A percentile compares a stretch with the other conserved stretches of the same genome.
Conservation (phyloP, 2,888 invertebrate species). For the Pardosa pseudoannulata region DNA sequence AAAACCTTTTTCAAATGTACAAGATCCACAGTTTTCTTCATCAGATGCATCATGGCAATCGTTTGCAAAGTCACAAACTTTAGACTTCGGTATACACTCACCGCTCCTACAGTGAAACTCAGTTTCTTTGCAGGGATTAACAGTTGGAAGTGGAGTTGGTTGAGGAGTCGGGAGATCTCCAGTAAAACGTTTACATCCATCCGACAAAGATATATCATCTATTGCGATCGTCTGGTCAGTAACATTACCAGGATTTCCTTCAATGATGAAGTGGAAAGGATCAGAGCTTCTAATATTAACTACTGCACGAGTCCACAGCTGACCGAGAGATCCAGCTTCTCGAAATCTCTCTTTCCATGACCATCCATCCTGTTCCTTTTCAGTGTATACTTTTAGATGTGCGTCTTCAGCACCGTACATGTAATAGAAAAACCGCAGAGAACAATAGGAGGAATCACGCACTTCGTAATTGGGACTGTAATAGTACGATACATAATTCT, state of each 20-base stretch:
- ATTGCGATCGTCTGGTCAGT: conserved; percentile 50
- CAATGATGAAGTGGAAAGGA: conserved; percentile 69
- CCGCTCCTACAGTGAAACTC: conserved; percentile 57
- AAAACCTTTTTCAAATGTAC: conserved; percentile 65
- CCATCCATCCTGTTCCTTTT: conserved; percentile 58
- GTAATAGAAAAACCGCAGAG: conserved; percentile 64
- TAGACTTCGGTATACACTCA: conserved; percentile 45
- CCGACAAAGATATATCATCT: conserved; percentile 70
- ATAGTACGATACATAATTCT: conserved; percentile 35
- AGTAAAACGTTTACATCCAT: conserved; percentile 49
- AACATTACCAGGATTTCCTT: conserved; percentile 50
- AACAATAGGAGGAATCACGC: conserved; percentile 19
- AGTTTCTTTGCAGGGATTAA: conserved; percentile 31
- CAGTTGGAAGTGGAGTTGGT: conserved; percentile 55
- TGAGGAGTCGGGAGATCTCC: conserved; percentile 39
- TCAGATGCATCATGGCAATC: conserved; percentile 72
- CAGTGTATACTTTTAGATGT: conserved; percentile 51
- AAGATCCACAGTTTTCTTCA: conserved; percentile 71
- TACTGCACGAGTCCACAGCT: conserved; percentile 56
- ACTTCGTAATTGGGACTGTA: conserved; percentile 58
- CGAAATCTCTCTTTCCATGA: conserved; percentile 42
- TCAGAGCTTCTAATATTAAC: conserved; percentile 15
- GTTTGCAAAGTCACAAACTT: conserved; percentile 65
- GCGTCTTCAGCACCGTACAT: conserved; percentile 40
- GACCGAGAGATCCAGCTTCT: conserved; percentile 46